These are phyloP conservation scores for Hydrocynus forskahlii DNA, from an alignment of 2,797 vertebrate genomes.

Conservation along the genomic window DNA sequence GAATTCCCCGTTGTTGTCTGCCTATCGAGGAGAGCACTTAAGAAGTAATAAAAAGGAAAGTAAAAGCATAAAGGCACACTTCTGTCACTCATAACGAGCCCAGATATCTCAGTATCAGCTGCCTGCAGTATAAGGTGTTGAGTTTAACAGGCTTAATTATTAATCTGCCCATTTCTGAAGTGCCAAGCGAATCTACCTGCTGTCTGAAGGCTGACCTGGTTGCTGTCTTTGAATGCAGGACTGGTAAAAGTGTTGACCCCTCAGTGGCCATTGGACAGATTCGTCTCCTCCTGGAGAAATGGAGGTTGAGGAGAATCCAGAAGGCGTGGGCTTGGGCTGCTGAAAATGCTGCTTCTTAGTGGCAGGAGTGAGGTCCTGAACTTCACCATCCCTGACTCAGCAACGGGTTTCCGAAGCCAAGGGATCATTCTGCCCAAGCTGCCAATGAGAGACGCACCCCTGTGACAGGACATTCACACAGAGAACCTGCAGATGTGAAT, in stretches of 20 bases:
- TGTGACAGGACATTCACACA: neutral
- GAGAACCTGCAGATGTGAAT: neutral
- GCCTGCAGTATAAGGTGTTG: neutral
- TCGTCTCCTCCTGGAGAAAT: constrained; percentile 66
- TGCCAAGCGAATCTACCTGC: neutral
- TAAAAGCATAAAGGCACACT: neutral
- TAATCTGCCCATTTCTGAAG: neutral
- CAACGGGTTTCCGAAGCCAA: constrained; percentile 8
- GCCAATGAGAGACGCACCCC: too few species aligned
- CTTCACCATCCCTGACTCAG: constrained; percentile 33
- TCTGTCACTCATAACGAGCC: neutral
- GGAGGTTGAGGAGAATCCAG: constrained; percentile 60
- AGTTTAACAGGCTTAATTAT: neutral
- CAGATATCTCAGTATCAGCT: neutral
- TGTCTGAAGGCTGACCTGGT: neutral
- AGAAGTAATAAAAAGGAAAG: neutral
- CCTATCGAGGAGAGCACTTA: neutral
- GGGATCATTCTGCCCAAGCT: constrained; percentile 29
- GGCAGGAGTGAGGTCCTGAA: constrained; percentile 4
- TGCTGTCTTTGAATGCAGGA: constrained; percentile 57
- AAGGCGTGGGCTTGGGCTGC: constrained; percentile 53
- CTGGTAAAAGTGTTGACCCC: constrained; percentile 16
- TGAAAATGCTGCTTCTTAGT: constrained; percentile 58
- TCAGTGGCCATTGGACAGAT: constrained; percentile 43
- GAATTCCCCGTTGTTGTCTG: neutral